Conservation (phyloP, 2,888 invertebrate species). For the Yponomeuta malinellus region DNA sequence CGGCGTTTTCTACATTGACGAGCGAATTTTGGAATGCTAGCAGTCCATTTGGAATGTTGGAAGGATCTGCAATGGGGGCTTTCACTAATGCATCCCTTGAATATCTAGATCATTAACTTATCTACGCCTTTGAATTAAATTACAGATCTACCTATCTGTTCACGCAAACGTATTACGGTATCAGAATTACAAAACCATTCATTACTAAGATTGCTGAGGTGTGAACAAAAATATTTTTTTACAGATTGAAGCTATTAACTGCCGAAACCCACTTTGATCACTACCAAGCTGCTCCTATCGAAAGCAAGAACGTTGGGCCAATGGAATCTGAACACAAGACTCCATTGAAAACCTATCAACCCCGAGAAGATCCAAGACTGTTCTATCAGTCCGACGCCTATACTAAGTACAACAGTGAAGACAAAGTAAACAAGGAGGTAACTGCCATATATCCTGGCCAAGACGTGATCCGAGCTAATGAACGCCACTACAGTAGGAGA, state of each 20-base stretch:
- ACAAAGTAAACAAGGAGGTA: slow-evolving; percentile 49
- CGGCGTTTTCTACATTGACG: no score
- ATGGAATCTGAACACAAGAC: not conserved
- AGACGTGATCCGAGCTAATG: slow-evolving; percentile 43
- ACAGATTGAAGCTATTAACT: not conserved
- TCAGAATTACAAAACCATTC: no score
- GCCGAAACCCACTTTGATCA: not conserved
- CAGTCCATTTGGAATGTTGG: no score
- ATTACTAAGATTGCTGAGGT: no score
- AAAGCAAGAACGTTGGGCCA: not conserved
- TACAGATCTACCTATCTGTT: no score
- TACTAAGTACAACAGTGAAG: slow-evolving; percentile 51
- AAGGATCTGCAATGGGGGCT: no score
- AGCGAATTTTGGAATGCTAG: no score
- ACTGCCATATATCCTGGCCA: slow-evolving; percentile 48
- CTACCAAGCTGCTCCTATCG: not conserved
- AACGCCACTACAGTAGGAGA: slow-evolving; percentile 16
- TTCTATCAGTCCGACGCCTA: slow-evolving; percentile 65
- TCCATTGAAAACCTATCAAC: slow-evolving; percentile 46
- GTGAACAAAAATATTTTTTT: not conserved
- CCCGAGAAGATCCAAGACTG: slow-evolving; percentile 60
- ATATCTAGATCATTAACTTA: no score
- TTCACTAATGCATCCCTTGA: no score
- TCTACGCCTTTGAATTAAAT: no score
- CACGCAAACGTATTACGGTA: no score